Conservation (phyloP, 2,888 invertebrate genomes). For the Rotaria macrura region DNA sequence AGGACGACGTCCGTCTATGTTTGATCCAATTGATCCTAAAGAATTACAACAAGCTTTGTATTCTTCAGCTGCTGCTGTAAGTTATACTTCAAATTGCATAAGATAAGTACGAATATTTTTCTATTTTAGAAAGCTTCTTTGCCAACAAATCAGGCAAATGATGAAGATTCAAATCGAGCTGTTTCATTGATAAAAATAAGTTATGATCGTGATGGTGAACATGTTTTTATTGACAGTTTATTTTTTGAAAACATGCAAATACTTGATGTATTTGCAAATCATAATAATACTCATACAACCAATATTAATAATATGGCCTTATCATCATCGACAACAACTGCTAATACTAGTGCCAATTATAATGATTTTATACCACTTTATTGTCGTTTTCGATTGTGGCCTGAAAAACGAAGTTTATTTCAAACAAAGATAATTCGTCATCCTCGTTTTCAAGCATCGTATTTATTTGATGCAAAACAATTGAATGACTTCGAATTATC, state of each 20-base stretch:
- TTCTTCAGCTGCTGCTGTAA: background rate
- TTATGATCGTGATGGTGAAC: conserved; percentile 14
- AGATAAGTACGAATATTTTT: background rate
- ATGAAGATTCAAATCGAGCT: background rate
- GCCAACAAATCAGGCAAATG: background rate
- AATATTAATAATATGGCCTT: background rate
- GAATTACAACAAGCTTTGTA: conserved; percentile 31
- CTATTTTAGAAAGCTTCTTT: background rate
- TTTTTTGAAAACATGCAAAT: background rate
- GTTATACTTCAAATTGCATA: background rate
- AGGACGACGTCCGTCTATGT: conserved; percentile 33
- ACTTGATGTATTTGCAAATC: background rate
- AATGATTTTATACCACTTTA: background rate
- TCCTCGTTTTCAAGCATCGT: background rate
- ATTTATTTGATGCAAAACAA: background rate
- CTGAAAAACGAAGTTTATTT: background rate
- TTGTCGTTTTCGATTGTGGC: conserved; percentile 5
- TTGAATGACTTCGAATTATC: background rate
- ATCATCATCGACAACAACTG: background rate
- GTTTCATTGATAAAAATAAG: background rate
- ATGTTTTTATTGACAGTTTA: background rate
- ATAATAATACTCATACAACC: background rate
- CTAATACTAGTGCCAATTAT: background rate
- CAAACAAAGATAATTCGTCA: background rate
- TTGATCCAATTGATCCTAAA: conserved; percentile 33